Evolutionary conservation across 2,888 invertebrate species (phyloP), one percentile per base, ranked within the genome.

Genomic region (Diarsia mendica): DNA sequence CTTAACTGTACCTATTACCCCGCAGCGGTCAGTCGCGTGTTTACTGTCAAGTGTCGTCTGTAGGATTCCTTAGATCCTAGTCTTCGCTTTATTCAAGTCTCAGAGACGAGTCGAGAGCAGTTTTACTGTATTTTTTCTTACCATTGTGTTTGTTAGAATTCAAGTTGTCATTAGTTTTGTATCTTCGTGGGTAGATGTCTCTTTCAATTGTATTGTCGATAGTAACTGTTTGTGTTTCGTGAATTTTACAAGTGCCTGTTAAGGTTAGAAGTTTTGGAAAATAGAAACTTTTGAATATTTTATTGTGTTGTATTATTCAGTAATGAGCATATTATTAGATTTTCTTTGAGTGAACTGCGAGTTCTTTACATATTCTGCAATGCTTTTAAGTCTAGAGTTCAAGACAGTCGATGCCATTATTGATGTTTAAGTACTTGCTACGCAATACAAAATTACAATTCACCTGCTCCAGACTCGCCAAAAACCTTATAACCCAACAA

Each of bases 41-140:
- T 88, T 80, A 88, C 87, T 87, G 88, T 91, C 91, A 90, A 92
- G 91, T 86, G 83, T 87, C 88, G 89, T 90, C 87, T 87, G 83
- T 80, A 84, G 85, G 86, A 83, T 87, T 86, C 84, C 84, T 87
- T 86, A 87, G 84, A 87, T 87, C 81, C 89, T 87, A 86, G 87
- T 89, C 88, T 88, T 87, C 85, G 85, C 88, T 86, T 86, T 85
- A 89, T 89, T 87, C 87, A 86, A 87, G 85, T 84, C 86, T 89
- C 86, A 83, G 84, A 88, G 86, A 88, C 87, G 78, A 86, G 76
- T 83, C 79, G 75, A 89, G 84, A 87, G 82, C 80, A 84, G 80
- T 83, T 86, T 86, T 79, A 81, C 83, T 78, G 75, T 81, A 63
- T 84, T 81, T 86, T 86, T 87, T 85, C 77, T 79, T 77, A 75